These are phyloP conservation scores for Sphaerophoria rueppellii DNA, from an alignment of 2,888 invertebrate genomes.

Conservation along the genomic window DNA sequence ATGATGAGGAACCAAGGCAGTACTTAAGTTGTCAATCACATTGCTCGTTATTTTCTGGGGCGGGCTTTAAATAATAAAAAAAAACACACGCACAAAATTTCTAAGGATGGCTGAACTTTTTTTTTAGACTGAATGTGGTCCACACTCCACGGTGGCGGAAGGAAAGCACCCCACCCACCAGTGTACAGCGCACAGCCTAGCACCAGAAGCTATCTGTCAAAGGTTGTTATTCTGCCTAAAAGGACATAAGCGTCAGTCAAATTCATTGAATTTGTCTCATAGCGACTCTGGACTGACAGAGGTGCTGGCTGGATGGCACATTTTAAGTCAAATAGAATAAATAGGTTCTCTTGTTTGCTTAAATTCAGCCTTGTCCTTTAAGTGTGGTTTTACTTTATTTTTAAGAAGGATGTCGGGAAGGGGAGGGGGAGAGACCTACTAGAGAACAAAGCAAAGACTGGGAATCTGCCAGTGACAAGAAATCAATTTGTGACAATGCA, in stretches of 20 bases:
- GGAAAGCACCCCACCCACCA: not conserved
- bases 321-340: slow-evolving; percentile 44
- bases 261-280: slow-evolving; percentile 42
- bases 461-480: slow-evolving; percentile 32
- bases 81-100: not conserved
- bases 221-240: slow-evolving; percentile 43
- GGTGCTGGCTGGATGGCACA: slow-evolving; percentile 20
- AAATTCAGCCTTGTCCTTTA: too few species aligned
- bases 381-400: not conserved
- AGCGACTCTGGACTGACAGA: slow-evolving; percentile 14
- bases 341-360: slow-evolving; percentile 21
- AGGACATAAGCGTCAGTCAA: slow-evolving; percentile 62
- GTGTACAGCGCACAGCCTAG: not conserved
- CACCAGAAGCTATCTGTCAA: slow-evolving; percentile 41
- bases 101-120: slow-evolving; percentile 3
- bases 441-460: not conserved
- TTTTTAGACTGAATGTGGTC: slow-evolving; percentile 5
- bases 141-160: slow-evolving; percentile 1
- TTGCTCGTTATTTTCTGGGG: slow-evolving; percentile 19
- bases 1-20: slow-evolving; percentile 1
- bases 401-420: not conserved
- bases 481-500: slow-evolving; percentile 66
- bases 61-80: slow-evolving; percentile 24
- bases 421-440: too few species aligned
- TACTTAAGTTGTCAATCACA: slow-evolving; percentile 69